Conservation (phyloP, 2,888 invertebrate genomes). For the Dasysyrphus tricinctus region DNA sequence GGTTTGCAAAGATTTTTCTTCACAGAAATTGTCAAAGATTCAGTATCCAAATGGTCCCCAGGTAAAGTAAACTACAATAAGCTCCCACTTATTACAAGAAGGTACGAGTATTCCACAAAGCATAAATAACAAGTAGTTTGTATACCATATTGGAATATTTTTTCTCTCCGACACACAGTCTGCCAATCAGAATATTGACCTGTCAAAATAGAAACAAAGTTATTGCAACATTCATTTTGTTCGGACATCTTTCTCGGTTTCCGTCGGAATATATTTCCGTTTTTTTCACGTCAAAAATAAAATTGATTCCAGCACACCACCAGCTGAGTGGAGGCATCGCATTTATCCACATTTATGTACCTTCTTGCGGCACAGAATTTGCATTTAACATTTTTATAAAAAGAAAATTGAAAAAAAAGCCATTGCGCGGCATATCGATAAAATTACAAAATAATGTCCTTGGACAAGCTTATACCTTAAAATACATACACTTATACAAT, state of each 20-base stretch:
- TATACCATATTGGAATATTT: neutral
- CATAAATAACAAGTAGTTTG: neutral
- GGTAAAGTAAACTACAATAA: too few relatives aligned
- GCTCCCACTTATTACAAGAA: too few relatives aligned
- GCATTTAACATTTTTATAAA: constrained; percentile 57
- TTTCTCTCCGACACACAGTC: neutral
- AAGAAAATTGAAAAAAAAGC: neutral
- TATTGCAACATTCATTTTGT: constrained; percentile 62
- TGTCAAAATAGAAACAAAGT: constrained; percentile 65
- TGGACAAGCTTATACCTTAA: constrained; percentile 55
- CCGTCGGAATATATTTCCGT: constrained; percentile 52
- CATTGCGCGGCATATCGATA: constrained; percentile 57
- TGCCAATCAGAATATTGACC: constrained; percentile 7
- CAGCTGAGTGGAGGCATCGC: constrained; percentile 8
- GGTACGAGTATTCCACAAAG: neutral
- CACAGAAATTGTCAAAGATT: too few relatives aligned
- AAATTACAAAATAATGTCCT: constrained; percentile 74
- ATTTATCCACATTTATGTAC: constrained; percentile 26
- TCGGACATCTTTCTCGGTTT: constrained; percentile 53
- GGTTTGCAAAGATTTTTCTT: too few relatives aligned
- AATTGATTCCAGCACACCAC: constrained; percentile 62
- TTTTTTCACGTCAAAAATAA: constrained; percentile 35
- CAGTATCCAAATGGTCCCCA: too few relatives aligned
- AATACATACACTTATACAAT: constrained; percentile 51
- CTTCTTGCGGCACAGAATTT: constrained; percentile 43